Evolutionary conservation across 2,113 vertebrate species (phyloP).

Genomic region (Shinisaurus crocodilurus): DNA sequence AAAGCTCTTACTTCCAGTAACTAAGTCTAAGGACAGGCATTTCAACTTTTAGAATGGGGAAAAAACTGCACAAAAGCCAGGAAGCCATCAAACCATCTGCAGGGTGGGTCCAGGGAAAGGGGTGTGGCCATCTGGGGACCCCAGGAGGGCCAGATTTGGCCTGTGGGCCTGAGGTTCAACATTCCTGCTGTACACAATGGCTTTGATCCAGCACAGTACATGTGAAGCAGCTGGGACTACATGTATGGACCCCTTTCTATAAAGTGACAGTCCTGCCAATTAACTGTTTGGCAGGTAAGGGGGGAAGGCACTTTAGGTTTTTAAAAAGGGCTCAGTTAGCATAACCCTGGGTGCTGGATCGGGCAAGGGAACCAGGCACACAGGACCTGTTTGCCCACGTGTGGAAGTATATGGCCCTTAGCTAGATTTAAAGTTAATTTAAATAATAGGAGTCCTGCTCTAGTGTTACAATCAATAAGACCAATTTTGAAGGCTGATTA

Average conservation of each 20-base stretch:
- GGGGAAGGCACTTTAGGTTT: background rate
- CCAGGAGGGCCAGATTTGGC: no score
- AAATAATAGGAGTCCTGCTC: background rate
- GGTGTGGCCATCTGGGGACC: no score
- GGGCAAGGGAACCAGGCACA: background rate
- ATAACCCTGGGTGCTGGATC: background rate
- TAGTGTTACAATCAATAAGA: background rate
- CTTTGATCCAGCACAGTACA: background rate
- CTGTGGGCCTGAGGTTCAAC: no score
- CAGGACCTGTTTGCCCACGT: background rate
- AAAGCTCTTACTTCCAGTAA: no score
- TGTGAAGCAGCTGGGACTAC: no score
- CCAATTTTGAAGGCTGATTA: background rate
- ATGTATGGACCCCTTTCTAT: background rate
- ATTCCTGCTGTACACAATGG: no score
- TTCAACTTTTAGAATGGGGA: no score
- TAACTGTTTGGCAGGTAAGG: background rate
- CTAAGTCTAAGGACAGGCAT: no score
- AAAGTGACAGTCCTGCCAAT: background rate
- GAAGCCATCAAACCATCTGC: no score
- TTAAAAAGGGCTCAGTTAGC: background rate
- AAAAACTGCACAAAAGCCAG: no score
- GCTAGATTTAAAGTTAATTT: background rate
- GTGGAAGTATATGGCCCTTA: background rate
- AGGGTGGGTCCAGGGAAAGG: no score